phyloP scores from a whole-genome alignment of 2,797 vertebrate species.

The Periophthalmus magnuspinnatus region DNA sequence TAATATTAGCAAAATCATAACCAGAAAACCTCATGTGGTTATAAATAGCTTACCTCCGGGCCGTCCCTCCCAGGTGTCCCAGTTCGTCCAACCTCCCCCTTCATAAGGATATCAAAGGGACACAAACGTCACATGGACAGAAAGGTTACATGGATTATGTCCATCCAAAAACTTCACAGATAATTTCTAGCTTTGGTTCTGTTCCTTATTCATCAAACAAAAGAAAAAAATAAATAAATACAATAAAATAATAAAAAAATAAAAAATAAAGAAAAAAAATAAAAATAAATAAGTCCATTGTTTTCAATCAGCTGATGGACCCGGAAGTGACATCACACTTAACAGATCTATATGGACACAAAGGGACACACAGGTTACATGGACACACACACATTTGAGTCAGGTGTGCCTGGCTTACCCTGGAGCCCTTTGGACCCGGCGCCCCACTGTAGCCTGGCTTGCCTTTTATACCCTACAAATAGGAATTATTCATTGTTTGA shows the following conservation, averaged over 20 bases:
- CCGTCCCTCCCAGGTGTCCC: conserved; percentile 82
- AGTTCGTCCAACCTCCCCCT: conserved; percentile 80
- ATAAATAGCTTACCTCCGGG: conserved; percentile 66
- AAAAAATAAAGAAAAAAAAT: too few species aligned
- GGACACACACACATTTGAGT: background rate
- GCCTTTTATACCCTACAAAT: conserved; percentile 73
- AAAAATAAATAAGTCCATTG: too few species aligned
- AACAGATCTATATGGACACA: too few species aligned
- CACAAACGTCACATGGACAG: conserved; percentile 4
- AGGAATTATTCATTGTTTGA: background rate
- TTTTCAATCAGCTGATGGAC: too few species aligned
- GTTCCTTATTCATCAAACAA: too few species aligned
- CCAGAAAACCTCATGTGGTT: background rate
- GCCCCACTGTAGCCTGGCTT: conserved; percentile 68
- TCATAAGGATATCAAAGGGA: background rate
- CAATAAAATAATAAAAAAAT: too few species aligned
- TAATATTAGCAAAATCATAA: background rate
- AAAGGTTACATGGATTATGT: background rate
- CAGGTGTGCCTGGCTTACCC: conserved; percentile 44
- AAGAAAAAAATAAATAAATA: too few species aligned
- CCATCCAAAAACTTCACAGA: too few species aligned
- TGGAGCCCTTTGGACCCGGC: conserved; percentile 63
- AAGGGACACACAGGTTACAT: too few species aligned
- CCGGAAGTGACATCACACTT: too few species aligned
- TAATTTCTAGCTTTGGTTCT: too few species aligned